These are phyloP conservation scores for Drosophila anomalata DNA, from an alignment of 2,888 invertebrate species.

Conservation along the genomic window DNA sequence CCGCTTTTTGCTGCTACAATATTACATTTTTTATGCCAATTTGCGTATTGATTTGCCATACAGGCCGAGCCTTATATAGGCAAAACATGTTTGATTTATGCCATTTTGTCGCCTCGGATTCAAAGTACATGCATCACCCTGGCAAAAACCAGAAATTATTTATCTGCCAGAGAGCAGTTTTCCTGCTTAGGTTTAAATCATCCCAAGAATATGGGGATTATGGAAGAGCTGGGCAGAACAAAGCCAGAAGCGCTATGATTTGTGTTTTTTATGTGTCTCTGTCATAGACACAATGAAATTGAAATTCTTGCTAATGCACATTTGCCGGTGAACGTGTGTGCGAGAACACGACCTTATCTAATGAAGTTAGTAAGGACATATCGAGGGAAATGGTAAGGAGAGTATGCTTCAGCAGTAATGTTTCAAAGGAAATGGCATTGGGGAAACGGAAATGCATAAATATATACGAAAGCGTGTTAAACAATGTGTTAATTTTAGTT, in stretches of 20 bases:
- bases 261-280: constrained; percentile 15
- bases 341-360: constrained; percentile 1
- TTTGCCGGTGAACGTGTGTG: background rate
- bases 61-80: constrained; percentile 15
- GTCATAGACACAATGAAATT: constrained; percentile 28
- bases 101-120: constrained; percentile 41
- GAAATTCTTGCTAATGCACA: constrained; percentile 36
- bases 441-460: constrained; percentile 14
- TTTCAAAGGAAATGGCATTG: background rate
- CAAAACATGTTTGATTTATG: constrained; percentile 62
- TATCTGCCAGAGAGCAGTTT: constrained; percentile 18
- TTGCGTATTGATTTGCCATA: constrained; percentile 72
- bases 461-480: background rate
- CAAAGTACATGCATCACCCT: constrained; percentile 24
- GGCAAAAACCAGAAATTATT: constrained; percentile 22
- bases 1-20: constrained; percentile 35
- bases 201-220: background rate
- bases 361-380: constrained; percentile 19
- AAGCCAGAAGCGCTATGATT: background rate
- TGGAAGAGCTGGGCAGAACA: background rate
- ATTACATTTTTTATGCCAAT: constrained; percentile 60
- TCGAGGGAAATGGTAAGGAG: background rate
- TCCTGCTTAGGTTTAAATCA: constrained; percentile 31
- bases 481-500: background rate
- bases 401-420: background rate